Percentiles rank a stretch among this genome's conserved stretches.
phyloP scores from a whole-genome alignment of 2,797 vertebrate species.

The Sebastes diploproa region DNA sequence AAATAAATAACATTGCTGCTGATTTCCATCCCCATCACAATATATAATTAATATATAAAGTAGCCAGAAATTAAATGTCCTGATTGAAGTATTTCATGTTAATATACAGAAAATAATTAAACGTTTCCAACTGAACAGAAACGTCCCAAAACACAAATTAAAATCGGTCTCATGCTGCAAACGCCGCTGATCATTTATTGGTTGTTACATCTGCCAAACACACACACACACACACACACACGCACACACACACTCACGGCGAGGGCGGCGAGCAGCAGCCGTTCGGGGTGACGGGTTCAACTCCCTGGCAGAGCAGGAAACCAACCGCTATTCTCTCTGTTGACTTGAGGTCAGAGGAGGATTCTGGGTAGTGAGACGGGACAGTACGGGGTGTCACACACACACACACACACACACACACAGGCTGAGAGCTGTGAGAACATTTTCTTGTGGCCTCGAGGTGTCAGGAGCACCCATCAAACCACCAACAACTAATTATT shows the following conservation, averaged over 20 bases:
- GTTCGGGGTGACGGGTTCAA: slow-evolving; percentile 13
- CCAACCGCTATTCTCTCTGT: slow-evolving; percentile 4
- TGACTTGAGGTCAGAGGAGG: slow-evolving; percentile 29
- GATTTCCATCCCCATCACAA: too few relatives aligned
- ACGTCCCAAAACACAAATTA: too few relatives aligned
- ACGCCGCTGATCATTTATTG: neutral
- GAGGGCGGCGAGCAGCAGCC: neutral
- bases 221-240: neutral
- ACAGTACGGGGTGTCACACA: slow-evolving; percentile 4
- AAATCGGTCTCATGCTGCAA: neutral
- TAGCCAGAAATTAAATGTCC: too few relatives aligned
- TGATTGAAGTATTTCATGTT: too few relatives aligned
- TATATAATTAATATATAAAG: too few relatives aligned
- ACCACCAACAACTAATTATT: slow-evolving; percentile 73
- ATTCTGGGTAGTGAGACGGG: slow-evolving; percentile 39
- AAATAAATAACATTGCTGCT: too few relatives aligned
- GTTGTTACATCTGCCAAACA: neutral
- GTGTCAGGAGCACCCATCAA: slow-evolving; percentile 70
- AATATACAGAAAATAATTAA: too few relatives aligned
- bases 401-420: slow-evolving; percentile 21
- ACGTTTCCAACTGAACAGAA: neutral
- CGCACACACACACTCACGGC: neutral
- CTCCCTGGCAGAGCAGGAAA: slow-evolving; percentile 12
- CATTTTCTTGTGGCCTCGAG: slow-evolving; percentile 64
- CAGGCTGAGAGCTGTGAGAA: slow-evolving; percentile 58